phyloP scores from a whole-genome alignment of 1,140 invertebrate species.

The Aricia agestis region DNA sequence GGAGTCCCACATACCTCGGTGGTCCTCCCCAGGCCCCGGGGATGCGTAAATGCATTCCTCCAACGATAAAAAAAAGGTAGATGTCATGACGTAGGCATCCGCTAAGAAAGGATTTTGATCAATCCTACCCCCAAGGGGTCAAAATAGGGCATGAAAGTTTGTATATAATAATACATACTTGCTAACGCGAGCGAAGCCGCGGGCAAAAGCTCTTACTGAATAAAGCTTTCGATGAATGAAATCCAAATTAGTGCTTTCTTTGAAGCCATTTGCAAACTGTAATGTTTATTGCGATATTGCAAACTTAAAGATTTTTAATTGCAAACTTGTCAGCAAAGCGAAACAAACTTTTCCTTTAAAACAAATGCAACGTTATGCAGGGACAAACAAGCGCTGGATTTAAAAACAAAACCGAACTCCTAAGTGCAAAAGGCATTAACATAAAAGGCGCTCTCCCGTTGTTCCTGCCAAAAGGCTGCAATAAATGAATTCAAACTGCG shows the following conservation, averaged over 20 bases:
- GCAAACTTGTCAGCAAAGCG: not conserved
- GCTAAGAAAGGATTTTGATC: too few species aligned
- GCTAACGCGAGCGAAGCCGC: too few species aligned
- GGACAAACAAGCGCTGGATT: constrained; percentile 9
- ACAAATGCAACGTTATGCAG: constrained; percentile 10
- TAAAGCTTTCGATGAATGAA: not conserved
- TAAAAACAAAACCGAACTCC: constrained; percentile 18
- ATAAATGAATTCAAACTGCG: constrained; percentile 19
- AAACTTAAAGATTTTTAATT: constrained; percentile 2
- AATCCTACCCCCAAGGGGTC: too few species aligned
- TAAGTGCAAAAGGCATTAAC: constrained; percentile 22
- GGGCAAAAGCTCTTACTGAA: too few species aligned
- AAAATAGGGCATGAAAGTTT: too few species aligned
- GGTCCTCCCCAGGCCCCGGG: too few species aligned
- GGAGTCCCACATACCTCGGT: too few species aligned
- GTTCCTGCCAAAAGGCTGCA: constrained; percentile 19
- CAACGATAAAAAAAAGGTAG: too few species aligned
- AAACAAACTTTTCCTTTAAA: not conserved
- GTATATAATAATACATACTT: too few species aligned
- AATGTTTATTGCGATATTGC: not conserved
- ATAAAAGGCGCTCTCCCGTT: constrained; percentile 13
- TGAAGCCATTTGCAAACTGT: not conserved
- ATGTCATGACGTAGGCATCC: too few species aligned
- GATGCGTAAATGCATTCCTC: too few species aligned
- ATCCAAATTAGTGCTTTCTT: not conserved